Conservation (phyloP, 2,888 invertebrate genomes). For the Pocota personata region DNA sequence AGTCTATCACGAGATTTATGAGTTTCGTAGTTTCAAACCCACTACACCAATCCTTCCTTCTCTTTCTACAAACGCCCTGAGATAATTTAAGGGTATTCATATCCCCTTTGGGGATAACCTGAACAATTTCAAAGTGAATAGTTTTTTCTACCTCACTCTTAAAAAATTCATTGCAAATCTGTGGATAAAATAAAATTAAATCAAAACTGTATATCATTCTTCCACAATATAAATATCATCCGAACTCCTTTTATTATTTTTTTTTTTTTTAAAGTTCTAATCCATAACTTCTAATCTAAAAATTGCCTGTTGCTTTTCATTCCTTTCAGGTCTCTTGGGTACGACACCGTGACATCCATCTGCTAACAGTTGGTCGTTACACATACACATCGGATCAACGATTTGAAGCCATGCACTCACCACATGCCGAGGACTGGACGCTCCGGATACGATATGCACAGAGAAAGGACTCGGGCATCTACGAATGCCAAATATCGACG, state of each 20-base stretch:
- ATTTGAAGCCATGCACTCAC: constrained; percentile 93
- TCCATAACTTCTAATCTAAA: constrained; percentile 11
- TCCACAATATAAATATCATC: background rate
- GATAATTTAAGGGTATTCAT: too few species aligned
- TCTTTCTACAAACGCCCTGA: too few species aligned
- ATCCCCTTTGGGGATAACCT: too few species aligned
- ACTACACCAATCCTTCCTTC: too few species aligned
- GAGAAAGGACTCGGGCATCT: constrained; percentile 89
- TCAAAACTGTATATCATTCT: too few species aligned
- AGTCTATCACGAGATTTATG: too few species aligned
- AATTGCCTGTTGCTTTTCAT: constrained; percentile 37
- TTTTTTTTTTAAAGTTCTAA: background rate
- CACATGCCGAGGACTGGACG: constrained; percentile 94
- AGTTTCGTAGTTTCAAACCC: too few species aligned
- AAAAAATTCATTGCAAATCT: too few species aligned
- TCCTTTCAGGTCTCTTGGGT: constrained; percentile 89
- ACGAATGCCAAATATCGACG: constrained; percentile 96
- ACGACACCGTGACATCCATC: constrained; percentile 89
- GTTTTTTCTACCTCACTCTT: too few species aligned
- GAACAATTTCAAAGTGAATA: too few species aligned
- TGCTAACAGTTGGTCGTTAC: constrained; percentile 89
- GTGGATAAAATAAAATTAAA: too few species aligned
- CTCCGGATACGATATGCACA: constrained; percentile 90
- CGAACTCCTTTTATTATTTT: constrained; percentile 2
- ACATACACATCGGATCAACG: constrained; percentile 93